phyloP scores from a whole-genome alignment of 2,888 invertebrate genomes.

The Xestia sexstrigata region DNA sequence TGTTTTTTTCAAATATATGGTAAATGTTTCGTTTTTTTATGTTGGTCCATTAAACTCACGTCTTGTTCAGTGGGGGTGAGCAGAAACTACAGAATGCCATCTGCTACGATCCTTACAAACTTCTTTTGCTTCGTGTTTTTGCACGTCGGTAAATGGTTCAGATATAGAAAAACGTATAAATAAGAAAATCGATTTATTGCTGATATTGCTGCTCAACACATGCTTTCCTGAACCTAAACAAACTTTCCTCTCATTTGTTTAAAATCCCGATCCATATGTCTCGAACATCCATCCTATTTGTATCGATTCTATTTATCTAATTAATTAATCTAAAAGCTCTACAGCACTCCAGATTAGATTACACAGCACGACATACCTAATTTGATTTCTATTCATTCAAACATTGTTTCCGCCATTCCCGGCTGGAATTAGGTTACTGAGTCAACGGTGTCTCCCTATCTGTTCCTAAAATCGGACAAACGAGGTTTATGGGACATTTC shows the following conservation, averaged over 20 bases:
- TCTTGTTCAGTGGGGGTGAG: neutral
- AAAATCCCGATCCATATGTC: neutral
- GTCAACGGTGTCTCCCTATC: conserved; percentile 67
- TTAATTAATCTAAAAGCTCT: conserved; percentile 60
- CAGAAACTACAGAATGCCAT: neutral
- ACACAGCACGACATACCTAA: conserved; percentile 52
- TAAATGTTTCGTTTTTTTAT: neutral
- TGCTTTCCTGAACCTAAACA: neutral
- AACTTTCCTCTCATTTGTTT: neutral
- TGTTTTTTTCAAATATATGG: neutral
- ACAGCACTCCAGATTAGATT: conserved; percentile 46
- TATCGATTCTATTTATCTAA: conserved; percentile 33
- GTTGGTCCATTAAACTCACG: neutral
- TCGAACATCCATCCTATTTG: conserved; percentile 13
- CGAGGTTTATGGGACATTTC: conserved; percentile 73
- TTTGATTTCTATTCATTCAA: conserved; percentile 58
- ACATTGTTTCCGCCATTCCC: conserved; percentile 54
- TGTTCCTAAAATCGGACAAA: conserved; percentile 67
- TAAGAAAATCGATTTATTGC: neutral
- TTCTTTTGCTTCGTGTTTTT: neutral
- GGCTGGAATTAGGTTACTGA: conserved; percentile 73
- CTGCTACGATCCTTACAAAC: neutral
- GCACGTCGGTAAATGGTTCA: neutral
- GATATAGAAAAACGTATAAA: neutral
- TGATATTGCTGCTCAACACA: neutral